Percentiles rank a stretch among this genome's conserved stretches.
Conservation (phyloP, 2,888 invertebrate species). For the Phanerotoma sp. region DNA sequence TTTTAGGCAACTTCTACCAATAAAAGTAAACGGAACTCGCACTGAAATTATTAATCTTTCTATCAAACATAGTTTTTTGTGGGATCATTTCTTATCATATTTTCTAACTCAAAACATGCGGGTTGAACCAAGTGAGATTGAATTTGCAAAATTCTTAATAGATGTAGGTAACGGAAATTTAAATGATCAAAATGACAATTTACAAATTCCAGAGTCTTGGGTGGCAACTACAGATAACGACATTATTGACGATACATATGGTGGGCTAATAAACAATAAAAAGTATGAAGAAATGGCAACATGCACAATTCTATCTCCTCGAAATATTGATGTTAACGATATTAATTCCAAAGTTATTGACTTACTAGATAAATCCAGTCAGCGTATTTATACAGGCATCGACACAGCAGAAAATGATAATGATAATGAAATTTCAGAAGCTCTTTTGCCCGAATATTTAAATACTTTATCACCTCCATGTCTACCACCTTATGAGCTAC, state of each 20-base stretch:
- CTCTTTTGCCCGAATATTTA: neutral
- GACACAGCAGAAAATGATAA: neutral
- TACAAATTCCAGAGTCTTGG: slow-evolving; percentile 12
- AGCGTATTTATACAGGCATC: slow-evolving; percentile 16
- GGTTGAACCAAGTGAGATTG: slow-evolving; percentile 24
- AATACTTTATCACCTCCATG: slow-evolving; percentile 8
- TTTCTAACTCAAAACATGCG: slow-evolving; percentile 33
- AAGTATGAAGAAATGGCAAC: neutral
- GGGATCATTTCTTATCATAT: slow-evolving; percentile 26
- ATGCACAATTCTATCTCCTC: slow-evolving; percentile 30
- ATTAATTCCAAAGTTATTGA: slow-evolving; percentile 29
- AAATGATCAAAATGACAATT: slow-evolving; percentile 18
- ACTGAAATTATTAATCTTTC: slow-evolving; percentile 30
- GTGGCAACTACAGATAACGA: neutral
- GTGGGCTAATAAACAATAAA: neutral
- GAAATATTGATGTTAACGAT: slow-evolving; percentile 33
- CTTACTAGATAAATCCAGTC: slow-evolving; percentile 21
- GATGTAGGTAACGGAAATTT: neutral
- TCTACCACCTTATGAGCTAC: too few species aligned
- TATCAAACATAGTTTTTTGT: slow-evolving; percentile 33
- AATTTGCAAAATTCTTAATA: too few species aligned
- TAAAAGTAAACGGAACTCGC: slow-evolving; percentile 14
- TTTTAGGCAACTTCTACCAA: too few species aligned
- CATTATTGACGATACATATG: neutral
- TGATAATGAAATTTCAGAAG: too few species aligned